Evolutionary conservation across 2,888 invertebrate genomes (phyloP), one percentile per base, ranked within the genome.

Genomic region (Spodoptera littoralis): DNA sequence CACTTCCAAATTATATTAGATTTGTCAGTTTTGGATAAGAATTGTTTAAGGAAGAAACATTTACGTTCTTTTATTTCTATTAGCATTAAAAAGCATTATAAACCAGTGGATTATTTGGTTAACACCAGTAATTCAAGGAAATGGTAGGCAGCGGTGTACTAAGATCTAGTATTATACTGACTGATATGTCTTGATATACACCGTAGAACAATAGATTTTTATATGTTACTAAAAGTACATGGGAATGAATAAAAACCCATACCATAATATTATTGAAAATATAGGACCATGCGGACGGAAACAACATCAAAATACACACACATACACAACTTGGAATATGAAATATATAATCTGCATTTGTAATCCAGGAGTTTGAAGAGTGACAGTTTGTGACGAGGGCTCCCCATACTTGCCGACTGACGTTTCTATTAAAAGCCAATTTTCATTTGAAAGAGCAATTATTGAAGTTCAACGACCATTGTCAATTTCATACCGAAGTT

Each of bases 401-500:
- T 57, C 50, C 45, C 64, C 49, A 66, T 64, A 70, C 58, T 60
- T 47, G 56, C 30, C 49, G 49, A 65, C 43, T 79, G 76, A 73
- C 80, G 55, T 79, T 79, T 79, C 80, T 79, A 79, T 79, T 79
- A 76, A 62, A 44, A 63, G 70, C 51, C 71, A 77, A 79, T 79
- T 76, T 76, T 73, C 76, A 65, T 71, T 62, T 51, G 22, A 50
- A 27, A 56, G 60, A 46, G 58, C 66, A 68, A 59, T 77, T 70
- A 60, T 49, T 49, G 24, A 72, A 75, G 61, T 77, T 77, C 58
- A 55, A 24, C 43, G 55, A 44, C 65, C 60, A 68, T 68, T 64
- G 70, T 52, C 64, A 63, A 66, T 65, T 60, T 59, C 30, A 60
- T 8, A 50, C 57, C 42, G 43, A 61, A 72, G 63, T 65, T 75